Evolutionary conservation across 2,797 vertebrate species (phyloP), one percentile per base, ranked within the genome.

Genomic region (Catharus ustulatus): DNA sequence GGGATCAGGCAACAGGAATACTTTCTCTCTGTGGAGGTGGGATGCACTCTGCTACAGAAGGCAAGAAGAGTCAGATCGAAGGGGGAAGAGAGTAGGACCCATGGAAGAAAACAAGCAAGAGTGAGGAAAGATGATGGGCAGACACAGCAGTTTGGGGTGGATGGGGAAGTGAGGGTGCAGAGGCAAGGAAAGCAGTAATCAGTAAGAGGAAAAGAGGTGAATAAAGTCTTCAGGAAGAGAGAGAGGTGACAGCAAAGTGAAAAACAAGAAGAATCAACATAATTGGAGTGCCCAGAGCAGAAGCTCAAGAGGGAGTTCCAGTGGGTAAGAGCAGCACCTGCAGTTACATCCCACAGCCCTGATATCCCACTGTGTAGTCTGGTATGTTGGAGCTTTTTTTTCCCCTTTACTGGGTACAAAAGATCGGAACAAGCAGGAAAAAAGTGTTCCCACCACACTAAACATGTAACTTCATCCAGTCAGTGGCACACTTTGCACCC

Each of bases 111-210:
- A 74, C 16, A 42, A 63, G 16, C 9, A 63, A 49, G 45, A 51
- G 7, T 29, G 15, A 57, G 15, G 38, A 72, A 78, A 52, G 17
- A 6, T 84, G 4, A 6, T 1, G 2, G 27, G 16, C 13, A 40
- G 40, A 12, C 0, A 0, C 9, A n/a, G 20, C 13, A 45, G 4
- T 71, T 80, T 5, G 3, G 23, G 21, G 8, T 36, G 29, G 52
- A 74, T 55, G n/a, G 17, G 10, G 11, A 89, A 69, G 43, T 24
- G 26, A 76, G 78, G 36, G 15, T 81, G n/a, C 22, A 71, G 38
- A 77, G 23, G 5, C 2, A 21, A 21, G 40, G 61, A 74, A 84
- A 90, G 74, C 2, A 29, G 11, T 30, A 22, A 66, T 49, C 24
- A 54, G 15, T 61, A 26, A 54, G 38, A 81, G 8, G 6, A 21